Evolutionary conservation across 1,140 invertebrate genomes (phyloP).

Genomic region (Pseudomyrmex gracilis): DNA sequence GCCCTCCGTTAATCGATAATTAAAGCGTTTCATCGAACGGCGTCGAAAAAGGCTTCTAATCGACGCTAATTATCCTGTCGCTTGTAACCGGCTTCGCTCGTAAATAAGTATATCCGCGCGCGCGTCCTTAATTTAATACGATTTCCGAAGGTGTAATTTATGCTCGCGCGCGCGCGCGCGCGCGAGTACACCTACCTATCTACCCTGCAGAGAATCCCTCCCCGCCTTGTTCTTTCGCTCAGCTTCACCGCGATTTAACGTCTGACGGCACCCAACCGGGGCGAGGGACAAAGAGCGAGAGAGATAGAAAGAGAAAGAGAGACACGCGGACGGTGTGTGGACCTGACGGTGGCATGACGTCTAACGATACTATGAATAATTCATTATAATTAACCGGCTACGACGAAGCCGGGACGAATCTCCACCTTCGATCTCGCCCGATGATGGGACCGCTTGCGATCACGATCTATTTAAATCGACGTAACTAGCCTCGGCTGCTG

Average conservation of each 20-base stretch:
- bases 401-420: conserved; percentile 51
- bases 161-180: conserved; percentile 28
- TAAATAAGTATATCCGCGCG: conserved; percentile 40
- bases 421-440: conserved; percentile 47
- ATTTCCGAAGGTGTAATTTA: conserved; percentile 57
- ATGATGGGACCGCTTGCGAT: conserved; percentile 55
- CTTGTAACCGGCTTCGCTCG: conserved; percentile 18
- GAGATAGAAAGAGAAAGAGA: background rate
- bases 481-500: conserved; percentile 46
- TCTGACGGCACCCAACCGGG: conserved; percentile 21
- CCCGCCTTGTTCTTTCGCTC: conserved; percentile 44
- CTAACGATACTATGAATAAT: conserved; percentile 67
- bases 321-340: background rate
- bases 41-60: conserved; percentile 58
- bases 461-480: conserved; percentile 65
- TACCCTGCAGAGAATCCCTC: background rate
- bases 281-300: background rate
- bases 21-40: conserved; percentile 57
- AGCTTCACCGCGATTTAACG: conserved; percentile 53
- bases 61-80: conserved; percentile 54
- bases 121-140: conserved; percentile 58
- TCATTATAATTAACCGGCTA: conserved; percentile 64
- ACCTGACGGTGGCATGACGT: conserved; percentile 56
- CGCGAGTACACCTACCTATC: conserved; percentile 38
- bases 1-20: conserved; percentile 50